phyloP scores from a whole-genome alignment of 2,797 vertebrate species.

The Leucoraja ocellata region DNA sequence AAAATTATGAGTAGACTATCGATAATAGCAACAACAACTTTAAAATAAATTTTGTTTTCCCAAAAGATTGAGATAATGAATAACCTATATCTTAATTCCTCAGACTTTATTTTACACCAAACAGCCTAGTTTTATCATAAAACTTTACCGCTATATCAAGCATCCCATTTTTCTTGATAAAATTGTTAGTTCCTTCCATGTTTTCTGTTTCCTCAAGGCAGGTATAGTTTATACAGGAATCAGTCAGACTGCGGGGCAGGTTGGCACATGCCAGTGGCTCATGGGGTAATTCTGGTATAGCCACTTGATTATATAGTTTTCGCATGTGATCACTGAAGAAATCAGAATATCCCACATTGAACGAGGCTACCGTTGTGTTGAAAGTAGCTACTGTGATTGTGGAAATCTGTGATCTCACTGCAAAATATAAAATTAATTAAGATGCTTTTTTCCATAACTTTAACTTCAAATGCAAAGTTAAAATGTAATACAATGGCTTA shows the following conservation, averaged over 20 bases:
- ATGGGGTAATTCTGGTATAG: constrained; percentile 78
- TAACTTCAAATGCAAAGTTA: constrained; percentile 31
- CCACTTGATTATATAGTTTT: constrained; percentile 86
- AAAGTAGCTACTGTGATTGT: constrained; percentile 98
- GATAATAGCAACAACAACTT: not conserved
- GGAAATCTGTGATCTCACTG: constrained; percentile 95
- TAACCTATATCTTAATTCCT: not conserved
- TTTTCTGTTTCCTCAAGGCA: constrained; percentile 87
- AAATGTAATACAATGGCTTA: not conserved
- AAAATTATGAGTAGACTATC: not conserved
- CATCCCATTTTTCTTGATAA: constrained; percentile 97
- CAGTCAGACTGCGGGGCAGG: constrained; percentile 89
- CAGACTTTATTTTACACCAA: not conserved
- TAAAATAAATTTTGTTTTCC: not conserved
- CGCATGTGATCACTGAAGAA: constrained; percentile 98
- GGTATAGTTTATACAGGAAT: constrained; percentile 98
- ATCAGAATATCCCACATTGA: constrained; percentile 94
- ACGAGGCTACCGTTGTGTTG: constrained; percentile 93
- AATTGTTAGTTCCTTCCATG: constrained; percentile 93
- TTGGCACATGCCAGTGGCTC: constrained; percentile 90
- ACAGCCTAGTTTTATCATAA: not conserved
- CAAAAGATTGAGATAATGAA: not conserved
- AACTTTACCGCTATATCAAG: constrained; percentile 83
- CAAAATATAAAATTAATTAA: constrained; percentile 41
- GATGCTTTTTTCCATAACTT: not conserved